Conservation (phyloP, 1,140 invertebrate species). For the Aricia agestis region DNA sequence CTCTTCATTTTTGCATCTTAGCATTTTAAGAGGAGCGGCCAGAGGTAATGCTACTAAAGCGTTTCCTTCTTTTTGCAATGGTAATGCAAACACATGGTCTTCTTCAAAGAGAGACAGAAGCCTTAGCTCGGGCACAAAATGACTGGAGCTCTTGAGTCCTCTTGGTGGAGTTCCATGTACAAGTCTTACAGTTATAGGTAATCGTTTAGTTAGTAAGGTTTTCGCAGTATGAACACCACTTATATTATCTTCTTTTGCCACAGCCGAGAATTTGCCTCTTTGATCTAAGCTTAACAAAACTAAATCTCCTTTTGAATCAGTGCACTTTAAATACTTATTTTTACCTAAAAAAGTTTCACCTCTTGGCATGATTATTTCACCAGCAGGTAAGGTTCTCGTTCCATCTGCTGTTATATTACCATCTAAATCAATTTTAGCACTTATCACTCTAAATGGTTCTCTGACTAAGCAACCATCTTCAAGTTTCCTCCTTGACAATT, state of each 20-base stretch:
- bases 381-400: constrained; percentile 82
- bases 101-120: constrained; percentile 90
- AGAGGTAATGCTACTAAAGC: constrained; percentile 89
- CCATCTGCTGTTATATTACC: constrained; percentile 83
- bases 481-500: constrained; percentile 86
- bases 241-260: constrained; percentile 94
- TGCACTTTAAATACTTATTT: constrained; percentile 89
- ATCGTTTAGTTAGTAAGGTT: constrained; percentile 89
- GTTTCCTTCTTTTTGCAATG: constrained; percentile 86
- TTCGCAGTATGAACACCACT: constrained; percentile 93
- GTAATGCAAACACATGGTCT: constrained; percentile 90
- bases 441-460: constrained; percentile 89
- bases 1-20: constrained; percentile 89
- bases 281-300: constrained; percentile 90
- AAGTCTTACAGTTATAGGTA: constrained; percentile 93
- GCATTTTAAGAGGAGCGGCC: constrained; percentile 90
- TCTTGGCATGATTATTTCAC: constrained; percentile 87
- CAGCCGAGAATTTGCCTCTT: constrained; percentile 91
- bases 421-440: constrained; percentile 81
- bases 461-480: constrained; percentile 89
- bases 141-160: constrained; percentile 85
- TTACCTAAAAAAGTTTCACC: constrained; percentile 82
- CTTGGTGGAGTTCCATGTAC: constrained; percentile 90
- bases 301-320: constrained; percentile 89
- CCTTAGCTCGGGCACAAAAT: constrained; percentile 90